Evolutionary conservation across 2,113 vertebrate genomes (phyloP), one percentile per base, ranked within the genome.

Genomic region (Serilophus lunatus): DNA sequence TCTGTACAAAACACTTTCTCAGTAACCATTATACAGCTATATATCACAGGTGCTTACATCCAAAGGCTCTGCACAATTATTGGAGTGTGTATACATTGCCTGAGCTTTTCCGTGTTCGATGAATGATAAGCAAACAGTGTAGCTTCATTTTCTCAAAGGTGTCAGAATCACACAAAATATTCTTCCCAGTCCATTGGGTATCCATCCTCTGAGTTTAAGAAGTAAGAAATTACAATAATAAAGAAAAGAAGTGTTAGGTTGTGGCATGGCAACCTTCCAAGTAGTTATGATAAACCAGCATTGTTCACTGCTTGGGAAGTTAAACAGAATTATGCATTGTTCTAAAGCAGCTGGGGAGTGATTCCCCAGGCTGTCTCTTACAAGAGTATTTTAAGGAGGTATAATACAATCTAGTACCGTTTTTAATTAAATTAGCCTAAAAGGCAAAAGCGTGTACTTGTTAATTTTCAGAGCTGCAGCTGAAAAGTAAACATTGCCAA

Each of bases 381-480:
- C 71, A 93, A 60, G 25, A 54, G 38, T 76, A 38, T 95, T 96
- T 90, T 91, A 86, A 94, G 54, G 61, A 94, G 23, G 35, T 12
- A 93, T 94, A 96, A 95, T 95, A 45, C 38, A 66, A 94, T 95
- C 65, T 89, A 76, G 12, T 70, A 93, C 94, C 2, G 0, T 44
- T 92, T 93, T 93, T 92, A 81, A 97, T 94, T 95, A 96, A 94
- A 94, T 85, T 86, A 95, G 44, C 33, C 24, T 65, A 70, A 95
- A 94, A 97, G 65, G 85, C 31, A 92, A 93, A 90, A 86, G 38
- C 13, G 51, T 71, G 18, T 65, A 78, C 89, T 95, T 85, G 82
- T 24, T 89, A 90, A 88, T 84, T 94, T 70, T 94, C 85, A 90
- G 72, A 60, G 49, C 44, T 92, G 71, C 36, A 81, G 65, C 54